A percentile compares a stretch with the other conserved stretches of the same genome.
phyloP scores from a whole-genome alignment of 1,140 invertebrate genomes.

The Watersipora subatra region DNA sequence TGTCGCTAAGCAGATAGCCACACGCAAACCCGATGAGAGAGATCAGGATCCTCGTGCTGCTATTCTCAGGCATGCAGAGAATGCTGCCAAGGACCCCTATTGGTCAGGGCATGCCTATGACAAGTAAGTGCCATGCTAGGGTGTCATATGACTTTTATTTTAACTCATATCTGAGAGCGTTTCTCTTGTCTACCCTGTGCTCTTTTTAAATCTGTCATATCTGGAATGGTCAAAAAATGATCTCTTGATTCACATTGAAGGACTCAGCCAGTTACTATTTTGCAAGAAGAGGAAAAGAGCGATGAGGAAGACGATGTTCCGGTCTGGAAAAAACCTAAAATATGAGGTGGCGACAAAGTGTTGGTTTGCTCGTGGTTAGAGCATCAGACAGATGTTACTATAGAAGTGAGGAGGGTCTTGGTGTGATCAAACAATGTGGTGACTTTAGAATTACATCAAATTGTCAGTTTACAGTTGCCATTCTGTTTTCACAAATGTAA shows the following conservation, averaged over 20 bases:
- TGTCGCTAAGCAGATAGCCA: conserved; percentile 84
- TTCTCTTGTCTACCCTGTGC: not conserved
- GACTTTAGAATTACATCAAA: too few relatives aligned
- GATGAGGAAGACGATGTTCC: conserved; percentile 36
- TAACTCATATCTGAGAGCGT: not conserved
- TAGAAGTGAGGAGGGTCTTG: too few relatives aligned
- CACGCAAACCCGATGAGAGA: conserved; percentile 75
- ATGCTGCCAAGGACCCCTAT: conserved; percentile 89
- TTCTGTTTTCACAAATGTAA: too few relatives aligned
- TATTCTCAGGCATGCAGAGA: conserved; percentile 90
- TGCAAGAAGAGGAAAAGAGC: conserved; percentile 24
- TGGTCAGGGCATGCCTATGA: conserved; percentile 49
- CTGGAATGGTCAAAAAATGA: not conserved
- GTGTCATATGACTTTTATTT: not conserved
- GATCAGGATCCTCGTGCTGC: conserved; percentile 92
- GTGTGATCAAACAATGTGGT: too few relatives aligned
- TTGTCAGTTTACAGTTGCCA: too few relatives aligned
- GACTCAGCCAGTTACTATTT: conserved; percentile 1
- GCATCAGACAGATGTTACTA: too few relatives aligned
- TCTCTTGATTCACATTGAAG: conserved; percentile 1
- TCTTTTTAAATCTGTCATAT: conserved; percentile 7
- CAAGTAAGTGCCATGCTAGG: conserved; percentile 20
- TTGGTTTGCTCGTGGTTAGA: too few relatives aligned
- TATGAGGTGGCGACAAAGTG: too few relatives aligned
- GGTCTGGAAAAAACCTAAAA: conserved; percentile 40